These are phyloP conservation scores for Ennomos fuscantarius DNA, from an alignment of 2,888 invertebrate genomes.

Conservation along the genomic window DNA sequence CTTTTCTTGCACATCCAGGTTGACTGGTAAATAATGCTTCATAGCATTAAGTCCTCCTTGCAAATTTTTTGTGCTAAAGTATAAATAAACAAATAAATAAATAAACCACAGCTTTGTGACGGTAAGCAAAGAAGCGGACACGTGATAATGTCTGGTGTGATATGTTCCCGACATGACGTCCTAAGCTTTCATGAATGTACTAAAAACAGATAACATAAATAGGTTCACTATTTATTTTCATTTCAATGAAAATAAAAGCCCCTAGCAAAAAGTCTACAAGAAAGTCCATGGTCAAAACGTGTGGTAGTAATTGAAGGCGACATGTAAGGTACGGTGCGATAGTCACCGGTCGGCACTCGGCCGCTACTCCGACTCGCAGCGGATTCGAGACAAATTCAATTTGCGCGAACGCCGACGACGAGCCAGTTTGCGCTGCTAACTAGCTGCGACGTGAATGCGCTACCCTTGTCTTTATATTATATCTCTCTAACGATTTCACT, in stretches of 20 bases:
- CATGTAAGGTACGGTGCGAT: conserved; percentile 43
- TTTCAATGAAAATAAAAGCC: neutral
- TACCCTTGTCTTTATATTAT: conserved; percentile 70
- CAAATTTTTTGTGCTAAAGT: too few species aligned
- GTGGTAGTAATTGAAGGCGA: conserved; percentile 17
- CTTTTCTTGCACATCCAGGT: too few species aligned
- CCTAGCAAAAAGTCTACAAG: neutral
- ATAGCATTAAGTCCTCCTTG: too few species aligned
- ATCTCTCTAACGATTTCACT: conserved; percentile 60
- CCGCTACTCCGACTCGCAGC: conserved; percentile 48
- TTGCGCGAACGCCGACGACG: conserved; percentile 77
- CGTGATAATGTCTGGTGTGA: too few species aligned
- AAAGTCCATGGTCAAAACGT: neutral
- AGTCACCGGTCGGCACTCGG: conserved; percentile 41
- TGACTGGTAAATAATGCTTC: too few species aligned
- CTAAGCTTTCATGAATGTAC: neutral
- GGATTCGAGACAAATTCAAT: conserved; percentile 80
- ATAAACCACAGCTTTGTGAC: too few species aligned
- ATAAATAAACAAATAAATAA: too few species aligned
- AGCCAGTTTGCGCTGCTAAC: conserved; percentile 81
- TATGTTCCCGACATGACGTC: too few species aligned
- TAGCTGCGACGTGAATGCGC: conserved; percentile 78
- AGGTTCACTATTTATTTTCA: neutral
- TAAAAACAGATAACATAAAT: too few species aligned
- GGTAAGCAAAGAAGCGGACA: too few species aligned